Percentiles rank a stretch among this genome's conserved stretches.
Evolutionary conservation across 2,797 vertebrate species (phyloP).

Genomic region (Ptychadena robeensis): DNA sequence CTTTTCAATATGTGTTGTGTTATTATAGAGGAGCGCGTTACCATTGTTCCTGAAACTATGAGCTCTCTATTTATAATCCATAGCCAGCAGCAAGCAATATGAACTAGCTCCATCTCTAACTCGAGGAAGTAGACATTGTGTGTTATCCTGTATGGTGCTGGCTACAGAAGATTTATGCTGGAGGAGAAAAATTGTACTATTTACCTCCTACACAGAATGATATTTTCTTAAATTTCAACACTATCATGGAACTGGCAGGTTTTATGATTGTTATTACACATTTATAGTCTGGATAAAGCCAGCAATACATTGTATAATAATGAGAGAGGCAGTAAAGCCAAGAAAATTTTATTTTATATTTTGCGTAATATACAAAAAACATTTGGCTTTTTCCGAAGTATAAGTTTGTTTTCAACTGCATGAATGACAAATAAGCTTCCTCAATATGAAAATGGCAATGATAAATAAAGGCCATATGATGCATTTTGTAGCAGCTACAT

Average conservation of each 20-base stretch:
- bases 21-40: slow-evolving; percentile 27
- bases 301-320: too few species aligned
- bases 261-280: slow-evolving; percentile 37
- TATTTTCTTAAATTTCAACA: slow-evolving; percentile 43
- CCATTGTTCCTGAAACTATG: slow-evolving; percentile 13
- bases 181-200: slow-evolving; percentile 43
- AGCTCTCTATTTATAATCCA: slow-evolving; percentile 51
- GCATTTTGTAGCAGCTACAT: too few species aligned
- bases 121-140: slow-evolving; percentile 20
- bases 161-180: slow-evolving; percentile 37
- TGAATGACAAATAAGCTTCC: too few species aligned
- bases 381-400: too few species aligned
- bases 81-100: slow-evolving; percentile 52
- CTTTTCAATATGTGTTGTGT: slow-evolving; percentile 28
- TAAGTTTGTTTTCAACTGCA: too few species aligned
- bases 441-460: too few species aligned
- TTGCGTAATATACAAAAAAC: too few species aligned
- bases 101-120: slow-evolving; percentile 6
- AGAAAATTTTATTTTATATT: too few species aligned
- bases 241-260: slow-evolving; percentile 25
- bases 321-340: too few species aligned
- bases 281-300: slow-evolving; percentile 15
- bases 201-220: slow-evolving; percentile 34
- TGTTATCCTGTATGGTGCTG: slow-evolving; percentile 7
- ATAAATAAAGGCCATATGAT: too few species aligned